Base-by-base conservation (phyloP, 2,888 invertebrate species). In the Seira ritae region DNA sequence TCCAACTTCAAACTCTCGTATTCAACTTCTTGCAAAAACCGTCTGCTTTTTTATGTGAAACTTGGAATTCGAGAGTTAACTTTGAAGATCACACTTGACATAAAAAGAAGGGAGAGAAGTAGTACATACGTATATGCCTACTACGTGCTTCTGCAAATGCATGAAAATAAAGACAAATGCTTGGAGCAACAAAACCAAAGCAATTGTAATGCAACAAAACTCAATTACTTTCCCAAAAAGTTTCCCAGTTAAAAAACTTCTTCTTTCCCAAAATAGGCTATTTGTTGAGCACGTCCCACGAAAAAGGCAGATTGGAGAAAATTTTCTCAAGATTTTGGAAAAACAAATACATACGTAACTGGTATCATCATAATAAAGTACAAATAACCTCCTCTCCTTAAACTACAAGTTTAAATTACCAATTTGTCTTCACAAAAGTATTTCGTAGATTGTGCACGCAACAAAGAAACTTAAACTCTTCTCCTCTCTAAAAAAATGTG, bases 161-260 rank as follows among this genome's bases (percentile, higher is more conserved):
- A 55, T 55, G 55, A 55, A 55, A n/a, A 42, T 8, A 55, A 55
- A 55, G 55, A 55, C 55, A 55, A 55, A 55, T 55, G 55, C 55
- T 15, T 19, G 3, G 15, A 67, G 67, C 31, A 2, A 37, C 2
- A 31, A 73, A 62, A 73, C 23, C 8, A 60, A 72, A 19, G 24
- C 73, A 62, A 76, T 73, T 80, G 67, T 80, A 55, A 80, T 80
- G 60, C 80, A 73, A 42, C 73, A 73, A 73, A 79, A 79, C 72
- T 67, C 71, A 72, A 76, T 76, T 76, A 76, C 69, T 69, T 67
- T 73, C 24, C 3, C 55, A n/a, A 73, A n/a, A 79, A 73, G 42
- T 74, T 80, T 73, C 80, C 69, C 80, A 60, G 68, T 80, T 74
- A 80, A 74, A 31, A 31, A 31, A 73, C 72, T 42, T 8, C 17